Conservation (phyloP, 2,113 vertebrate species). For the Semicossyphus pulcher region DNA sequence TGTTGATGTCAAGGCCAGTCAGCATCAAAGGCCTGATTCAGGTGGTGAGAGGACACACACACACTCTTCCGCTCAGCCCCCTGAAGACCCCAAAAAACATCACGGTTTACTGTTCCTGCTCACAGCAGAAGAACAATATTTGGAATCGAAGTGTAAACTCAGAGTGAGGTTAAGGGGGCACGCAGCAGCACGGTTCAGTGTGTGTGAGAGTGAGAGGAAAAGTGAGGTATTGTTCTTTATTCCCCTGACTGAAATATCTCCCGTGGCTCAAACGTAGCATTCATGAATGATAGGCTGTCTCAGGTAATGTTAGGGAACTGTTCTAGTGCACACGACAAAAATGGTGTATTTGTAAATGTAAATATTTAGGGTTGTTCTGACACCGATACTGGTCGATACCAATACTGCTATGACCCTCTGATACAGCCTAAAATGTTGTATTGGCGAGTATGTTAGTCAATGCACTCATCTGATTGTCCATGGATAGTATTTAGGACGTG, state of each 20-base stretch:
- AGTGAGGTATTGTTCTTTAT: constrained; percentile 17
- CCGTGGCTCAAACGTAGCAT: constrained; percentile 7
- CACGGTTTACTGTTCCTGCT: constrained; percentile 66
- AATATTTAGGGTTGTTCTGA: not conserved
- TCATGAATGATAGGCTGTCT: constrained; percentile 21
- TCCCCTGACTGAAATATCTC: constrained; percentile 32
- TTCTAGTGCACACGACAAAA: not conserved
- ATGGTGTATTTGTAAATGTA: not conserved
- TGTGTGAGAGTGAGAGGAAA: constrained; percentile 28
- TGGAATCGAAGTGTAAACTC: constrained; percentile 69
- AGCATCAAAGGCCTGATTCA: constrained; percentile 85
- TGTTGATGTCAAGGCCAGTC: constrained; percentile 82
- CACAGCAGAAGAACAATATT: constrained; percentile 75
- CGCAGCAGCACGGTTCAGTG: constrained; percentile 38
- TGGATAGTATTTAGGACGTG: too few relatives aligned
- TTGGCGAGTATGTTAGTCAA: too few relatives aligned
- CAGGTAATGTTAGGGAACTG: not conserved
- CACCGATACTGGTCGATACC: too few relatives aligned
- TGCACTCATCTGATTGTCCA: too few relatives aligned
- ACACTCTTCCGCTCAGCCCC: constrained; percentile 34
- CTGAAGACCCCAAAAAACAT: constrained; percentile 64
- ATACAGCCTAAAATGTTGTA: too few relatives aligned
- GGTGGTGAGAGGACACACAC: constrained; percentile 60
- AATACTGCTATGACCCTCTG: too few relatives aligned
- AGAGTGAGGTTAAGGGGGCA: constrained; percentile 55